Percentiles rank a stretch among this genome's conserved stretches.
Conservation (phyloP, 2,797 vertebrate genomes). For the Buphagus erythrorhynchus region DNA sequence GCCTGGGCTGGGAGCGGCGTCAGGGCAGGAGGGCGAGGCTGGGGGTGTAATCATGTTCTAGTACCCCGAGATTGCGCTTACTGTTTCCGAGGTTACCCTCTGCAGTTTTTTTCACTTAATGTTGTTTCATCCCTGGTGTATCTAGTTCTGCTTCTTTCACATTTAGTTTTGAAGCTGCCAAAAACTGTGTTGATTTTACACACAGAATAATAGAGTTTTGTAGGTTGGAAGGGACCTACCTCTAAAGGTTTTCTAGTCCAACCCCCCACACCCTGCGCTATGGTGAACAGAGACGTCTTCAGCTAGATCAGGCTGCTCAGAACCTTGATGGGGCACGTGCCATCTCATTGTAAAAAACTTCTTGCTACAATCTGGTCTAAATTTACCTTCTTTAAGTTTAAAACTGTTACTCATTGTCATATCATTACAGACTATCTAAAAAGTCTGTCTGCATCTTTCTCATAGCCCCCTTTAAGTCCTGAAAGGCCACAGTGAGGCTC, state of each 20-base stretch:
- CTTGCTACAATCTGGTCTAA: neutral
- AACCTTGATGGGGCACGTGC: neutral
- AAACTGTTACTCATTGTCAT: neutral
- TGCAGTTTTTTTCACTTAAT: fast-evolving
- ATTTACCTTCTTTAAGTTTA: neutral
- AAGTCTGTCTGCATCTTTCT: neutral
- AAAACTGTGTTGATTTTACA: fast-evolving
- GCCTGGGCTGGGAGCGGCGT: fast-evolving
- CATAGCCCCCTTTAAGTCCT: neutral
- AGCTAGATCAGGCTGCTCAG: neutral
- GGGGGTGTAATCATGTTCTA: fast-evolving
- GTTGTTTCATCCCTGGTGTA: fast-evolving
- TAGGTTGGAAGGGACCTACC: too few relatives aligned
- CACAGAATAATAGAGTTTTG: neutral
- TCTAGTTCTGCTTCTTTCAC: fast-evolving
- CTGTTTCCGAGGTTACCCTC: fast-evolving
- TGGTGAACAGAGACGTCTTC: neutral
- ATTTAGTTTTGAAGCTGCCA: fast-evolving
- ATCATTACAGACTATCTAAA: fast-evolving
- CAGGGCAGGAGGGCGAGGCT: fast-evolving
- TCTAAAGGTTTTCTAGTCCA: neutral
- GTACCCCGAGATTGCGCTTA: fast-evolving
- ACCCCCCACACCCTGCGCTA: neutral
- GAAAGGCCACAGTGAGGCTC: neutral
- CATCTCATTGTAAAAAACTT: neutral